These are phyloP conservation scores for Helicoverpa assulta DNA, from an alignment of 2,888 invertebrate species.

Conservation along the genomic window DNA sequence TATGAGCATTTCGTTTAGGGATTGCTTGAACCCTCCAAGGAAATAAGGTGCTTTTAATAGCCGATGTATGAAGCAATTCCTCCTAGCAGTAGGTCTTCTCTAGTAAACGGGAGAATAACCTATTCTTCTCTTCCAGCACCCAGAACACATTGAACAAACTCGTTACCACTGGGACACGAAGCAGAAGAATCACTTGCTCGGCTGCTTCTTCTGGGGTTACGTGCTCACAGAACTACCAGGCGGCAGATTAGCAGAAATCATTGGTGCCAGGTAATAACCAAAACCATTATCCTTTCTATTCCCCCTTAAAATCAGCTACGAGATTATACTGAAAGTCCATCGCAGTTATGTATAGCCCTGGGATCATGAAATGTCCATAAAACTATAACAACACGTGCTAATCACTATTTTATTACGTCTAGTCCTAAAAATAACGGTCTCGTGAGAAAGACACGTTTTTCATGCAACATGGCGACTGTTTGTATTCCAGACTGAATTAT, in stretches of 20 bases:
- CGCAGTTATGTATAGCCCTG: not conserved
- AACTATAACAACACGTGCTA: not conserved
- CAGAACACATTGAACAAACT: slow-evolving; percentile 85
- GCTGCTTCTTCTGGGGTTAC: slow-evolving; percentile 98
- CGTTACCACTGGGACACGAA: slow-evolving; percentile 94
- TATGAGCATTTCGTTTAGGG: no score
- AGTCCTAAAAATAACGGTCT: slow-evolving; percentile 30
- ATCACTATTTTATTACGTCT: slow-evolving; percentile 23
- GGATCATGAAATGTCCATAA: not conserved
- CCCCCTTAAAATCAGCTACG: not conserved
- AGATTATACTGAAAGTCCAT: no score
- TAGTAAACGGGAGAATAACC: slow-evolving; percentile 1
- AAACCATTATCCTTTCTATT: not conserved
- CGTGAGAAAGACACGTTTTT: slow-evolving; percentile 46
- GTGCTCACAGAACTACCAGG: slow-evolving; percentile 97
- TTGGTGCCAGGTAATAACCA: slow-evolving; percentile 92
- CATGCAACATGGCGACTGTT: not conserved
- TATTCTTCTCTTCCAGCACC: slow-evolving; percentile 74
- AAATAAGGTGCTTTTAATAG: not conserved
- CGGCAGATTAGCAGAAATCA: slow-evolving; percentile 95
- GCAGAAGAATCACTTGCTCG: slow-evolving; percentile 94
- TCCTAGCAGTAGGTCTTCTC: no score
- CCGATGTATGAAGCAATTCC: not conserved
- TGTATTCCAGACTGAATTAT: slow-evolving; percentile 24
- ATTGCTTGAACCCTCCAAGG: not conserved